Evolutionary conservation across 2,113 vertebrate species (phyloP).

Genomic region (Lamprotornis superbus): DNA sequence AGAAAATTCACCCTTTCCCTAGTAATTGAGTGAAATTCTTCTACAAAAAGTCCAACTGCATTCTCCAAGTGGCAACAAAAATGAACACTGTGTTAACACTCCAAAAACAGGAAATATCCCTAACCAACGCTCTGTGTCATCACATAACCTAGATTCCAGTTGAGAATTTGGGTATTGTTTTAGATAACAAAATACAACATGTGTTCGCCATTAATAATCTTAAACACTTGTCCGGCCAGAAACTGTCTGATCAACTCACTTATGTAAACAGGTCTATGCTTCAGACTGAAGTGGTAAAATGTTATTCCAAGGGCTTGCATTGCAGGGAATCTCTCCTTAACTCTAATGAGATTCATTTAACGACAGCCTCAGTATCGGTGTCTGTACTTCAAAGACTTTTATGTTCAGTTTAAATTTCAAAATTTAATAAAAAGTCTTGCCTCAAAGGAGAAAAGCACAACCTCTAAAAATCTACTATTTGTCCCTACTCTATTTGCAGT

Average conservation of each 20-base stretch:
- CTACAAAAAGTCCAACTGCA: background rate
- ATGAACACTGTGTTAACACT: background rate
- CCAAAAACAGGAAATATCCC: background rate
- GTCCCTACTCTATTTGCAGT: background rate
- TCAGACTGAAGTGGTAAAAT: conserved; percentile 22
- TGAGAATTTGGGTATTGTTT: conserved; percentile 28
- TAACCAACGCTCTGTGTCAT: background rate
- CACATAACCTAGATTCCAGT: conserved; percentile 21
- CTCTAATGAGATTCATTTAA: background rate
- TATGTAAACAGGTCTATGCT: conserved; percentile 22
- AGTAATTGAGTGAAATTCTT: background rate
- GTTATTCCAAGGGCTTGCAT: conserved; percentile 14
- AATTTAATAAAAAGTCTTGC: background rate
- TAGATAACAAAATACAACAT: conserved; percentile 39
- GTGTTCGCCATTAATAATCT: conserved; percentile 26
- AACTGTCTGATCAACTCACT: conserved; percentile 17
- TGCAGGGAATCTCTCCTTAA: background rate
- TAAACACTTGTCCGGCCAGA: conserved; percentile 24
- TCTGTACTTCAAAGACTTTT: background rate
- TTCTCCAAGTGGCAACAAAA: background rate
- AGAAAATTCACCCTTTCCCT: background rate
- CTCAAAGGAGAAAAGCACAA: background rate
- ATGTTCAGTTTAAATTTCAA: background rate
- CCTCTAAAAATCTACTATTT: background rate
- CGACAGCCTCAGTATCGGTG: background rate